phyloP scores from a whole-genome alignment of 64 coral and sea anemone species.

The Porites australiensis region DNA sequence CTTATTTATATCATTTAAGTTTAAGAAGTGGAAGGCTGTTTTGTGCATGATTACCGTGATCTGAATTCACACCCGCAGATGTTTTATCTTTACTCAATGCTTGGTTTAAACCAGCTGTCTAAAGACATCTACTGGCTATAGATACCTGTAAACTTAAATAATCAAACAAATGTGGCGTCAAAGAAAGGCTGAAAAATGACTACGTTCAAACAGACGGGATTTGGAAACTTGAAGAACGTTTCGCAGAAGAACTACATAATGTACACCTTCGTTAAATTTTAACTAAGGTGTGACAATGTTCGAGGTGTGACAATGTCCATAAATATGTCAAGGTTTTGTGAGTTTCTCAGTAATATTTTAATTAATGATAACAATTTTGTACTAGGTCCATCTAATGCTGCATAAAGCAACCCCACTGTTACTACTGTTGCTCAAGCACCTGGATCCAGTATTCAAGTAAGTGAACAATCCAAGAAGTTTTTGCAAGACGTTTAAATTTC shows the following conservation, averaged over 20 bases:
- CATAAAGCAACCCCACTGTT: not conserved
- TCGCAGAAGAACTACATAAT: not conserved
- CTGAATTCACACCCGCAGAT: not conserved
- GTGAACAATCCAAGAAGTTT: constrained; percentile 1
- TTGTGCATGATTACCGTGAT: constrained; percentile 4
- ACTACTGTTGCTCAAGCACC: not conserved
- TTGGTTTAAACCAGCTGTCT: not conserved
- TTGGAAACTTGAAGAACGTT: constrained; percentile 1
- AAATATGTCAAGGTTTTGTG: not conserved
- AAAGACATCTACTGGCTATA: constrained; percentile 5
- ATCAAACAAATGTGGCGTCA: not conserved
- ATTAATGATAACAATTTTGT: not conserved
- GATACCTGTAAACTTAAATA: not conserved
- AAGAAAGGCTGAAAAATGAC: constrained; percentile 4
- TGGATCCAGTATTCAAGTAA: constrained; percentile 4
- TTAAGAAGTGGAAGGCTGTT: constrained; percentile 9
- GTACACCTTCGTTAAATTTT: not conserved
- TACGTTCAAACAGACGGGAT: not conserved
- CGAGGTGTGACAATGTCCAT: not conserved
- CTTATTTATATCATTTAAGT: constrained; percentile 11
- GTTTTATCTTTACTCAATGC: not conserved
- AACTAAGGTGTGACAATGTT: not conserved
- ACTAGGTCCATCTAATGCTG: not conserved
- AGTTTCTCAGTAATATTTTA: not conserved
- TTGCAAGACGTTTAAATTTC: not conserved